Base-by-base conservation (phyloP, 1,140 invertebrate genomes). In the Pseudomyrmex cubaensis region DNA sequence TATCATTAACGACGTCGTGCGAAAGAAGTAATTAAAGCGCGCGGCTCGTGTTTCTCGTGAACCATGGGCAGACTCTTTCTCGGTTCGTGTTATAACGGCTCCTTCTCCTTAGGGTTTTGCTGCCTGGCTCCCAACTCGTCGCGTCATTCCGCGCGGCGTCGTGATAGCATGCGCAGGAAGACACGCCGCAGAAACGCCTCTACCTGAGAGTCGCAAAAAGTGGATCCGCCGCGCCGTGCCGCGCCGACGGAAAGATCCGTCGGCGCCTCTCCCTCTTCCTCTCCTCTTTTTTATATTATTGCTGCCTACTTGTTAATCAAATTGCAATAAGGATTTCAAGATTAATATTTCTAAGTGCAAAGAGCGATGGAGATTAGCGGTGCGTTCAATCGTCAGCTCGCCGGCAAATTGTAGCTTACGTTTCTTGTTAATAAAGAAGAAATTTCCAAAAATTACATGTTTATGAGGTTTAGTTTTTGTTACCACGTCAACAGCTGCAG, bases 1-100 rank as follows among this genome's bases (percentile, higher is more conserved):
- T 72, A 80, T 80, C 76, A 80, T 80, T 61, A 80, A 80, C 76
- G 54, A 80, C 54, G 44, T 72, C 66, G 76, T 62, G 76, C 76
- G 76, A 80, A 80, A 80, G 76, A 80, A 72, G 76, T 72, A 80
- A 80, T 80, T 80, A 80, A 80, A 80, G 76, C 66, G 76, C 15
- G 66, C 22, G 66, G 54, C 66, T 80, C 64, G 64, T 78, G 64
- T 70, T 70, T 20, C 52, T 56, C 64, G 15, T 46, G 44, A 70
- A 70, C 20, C 20, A 12, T 0, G 7, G 35, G 4, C 20, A 35
- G 54, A n/a, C 44, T 80, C 66, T 70, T 70, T 57, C 66, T 80
- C 54, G 56, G 54, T 52, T 59, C 66, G 76, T 48, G 64, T 57
- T 17, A 57, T 78, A 78, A 78, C 76, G 66, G 66, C 76, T 80